Conservation (phyloP, 2,888 invertebrate species). For the Archaeoteleia sp. region DNA sequence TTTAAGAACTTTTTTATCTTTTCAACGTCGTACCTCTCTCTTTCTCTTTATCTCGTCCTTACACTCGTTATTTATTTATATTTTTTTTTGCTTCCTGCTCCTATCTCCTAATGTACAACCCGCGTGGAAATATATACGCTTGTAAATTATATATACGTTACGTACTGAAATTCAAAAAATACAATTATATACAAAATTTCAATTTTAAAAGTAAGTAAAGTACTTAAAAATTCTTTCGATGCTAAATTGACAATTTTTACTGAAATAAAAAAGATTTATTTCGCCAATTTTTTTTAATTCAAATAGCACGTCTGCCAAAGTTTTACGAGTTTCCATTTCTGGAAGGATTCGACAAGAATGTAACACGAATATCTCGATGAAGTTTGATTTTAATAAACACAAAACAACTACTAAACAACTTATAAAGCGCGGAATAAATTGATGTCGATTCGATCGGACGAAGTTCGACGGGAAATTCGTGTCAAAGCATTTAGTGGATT, state of each 20-base stretch:
- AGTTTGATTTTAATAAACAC: slow-evolving; percentile 21
- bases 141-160: too few species aligned
- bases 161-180: too few species aligned
- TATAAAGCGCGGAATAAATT: slow-evolving; percentile 35
- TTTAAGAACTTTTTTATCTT: slow-evolving; percentile 65
- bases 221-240: too few species aligned
- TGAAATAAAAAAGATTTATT: too few species aligned
- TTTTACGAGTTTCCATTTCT: not conserved
- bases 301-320: slow-evolving; percentile 1
- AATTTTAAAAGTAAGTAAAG: too few species aligned
- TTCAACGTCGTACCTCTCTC: slow-evolving; percentile 43
- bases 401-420: not conserved
- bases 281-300: too few species aligned
- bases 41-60: slow-evolving; percentile 26
- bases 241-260: too few species aligned
- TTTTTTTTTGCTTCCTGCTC: not conserved
- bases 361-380: slow-evolving; percentile 5
- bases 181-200: too few species aligned
- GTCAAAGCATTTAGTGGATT: slow-evolving; percentile 10
- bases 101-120: slow-evolving; percentile 5
- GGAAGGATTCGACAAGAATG: slow-evolving; percentile 24
- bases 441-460: slow-evolving; percentile 10
- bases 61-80: slow-evolving; percentile 35
- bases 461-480: slow-evolving; percentile 15
- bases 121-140: too few species aligned